Evolutionary conservation across 2,888 invertebrate genomes (phyloP), one percentile per base, ranked within the genome.

Genomic region (Sarcophaga variegata): DNA sequence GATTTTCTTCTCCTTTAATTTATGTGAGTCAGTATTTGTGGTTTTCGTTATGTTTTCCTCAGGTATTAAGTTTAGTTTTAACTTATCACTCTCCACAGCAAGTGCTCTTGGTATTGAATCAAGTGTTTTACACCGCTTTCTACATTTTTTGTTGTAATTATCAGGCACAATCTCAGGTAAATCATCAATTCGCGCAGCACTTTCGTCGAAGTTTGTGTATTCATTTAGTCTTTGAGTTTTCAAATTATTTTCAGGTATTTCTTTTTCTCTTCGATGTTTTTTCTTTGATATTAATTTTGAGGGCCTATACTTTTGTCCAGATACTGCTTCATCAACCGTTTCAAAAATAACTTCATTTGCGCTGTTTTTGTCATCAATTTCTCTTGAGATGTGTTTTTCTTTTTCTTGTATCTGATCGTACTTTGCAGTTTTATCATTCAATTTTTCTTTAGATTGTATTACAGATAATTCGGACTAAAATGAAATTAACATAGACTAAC

Each of bases 281-380:
- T 64, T 25, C 17, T n/a, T 59, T 37, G 6, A 14, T 37, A n/a
- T 62, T 45, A 27, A 22, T 27, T 64, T 22, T 72, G 27, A 20
- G 2, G 71, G 37, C 66, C 66, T 67, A 72, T 66, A 54, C 1
- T n/a, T 27, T 59, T 71, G 47, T 2, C 4, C 14, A 4, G 64
- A 20, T 45, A 70, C 10, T 20, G 17, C 3, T 45, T 77, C 74
- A n/a, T 78, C 78, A 17, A 79, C 69, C 4, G 62, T 37, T 63
- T 72, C 71, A 5, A 22, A 17, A 20, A 76, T 78, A 22, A 54
- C 27, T 83, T 66, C 66, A 20, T 79, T 78, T 45, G 45, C 2
- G 8, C 0, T 8, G 0, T 25, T 14, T 22, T 25, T 64, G 64
- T 64, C 22, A 27, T 81, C 4, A 27, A 22, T 4, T 17, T 45